Percentiles rank a stretch among this genome's conserved stretches.
These are phyloP conservation scores for Brachionus calyciflorus DNA, from an alignment of 1,140 invertebrate genomes.

Conservation along the genomic window DNA sequence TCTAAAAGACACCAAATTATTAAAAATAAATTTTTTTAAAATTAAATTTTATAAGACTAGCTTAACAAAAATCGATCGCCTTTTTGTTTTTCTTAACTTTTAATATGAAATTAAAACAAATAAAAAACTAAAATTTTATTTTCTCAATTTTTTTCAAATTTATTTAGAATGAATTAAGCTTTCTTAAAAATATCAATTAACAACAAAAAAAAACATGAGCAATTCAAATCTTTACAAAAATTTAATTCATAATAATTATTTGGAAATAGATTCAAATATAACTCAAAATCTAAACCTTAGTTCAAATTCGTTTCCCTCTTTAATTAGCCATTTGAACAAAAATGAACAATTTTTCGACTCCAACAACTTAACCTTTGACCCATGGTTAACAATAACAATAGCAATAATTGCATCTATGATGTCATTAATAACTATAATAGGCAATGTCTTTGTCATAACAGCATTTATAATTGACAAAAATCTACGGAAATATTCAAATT, in stretches of 20 bases:
- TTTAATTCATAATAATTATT: neutral
- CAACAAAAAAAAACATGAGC: neutral
- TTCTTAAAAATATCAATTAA: no score
- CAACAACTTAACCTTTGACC: neutral
- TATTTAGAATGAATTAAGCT: no score
- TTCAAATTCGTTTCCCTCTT: neutral
- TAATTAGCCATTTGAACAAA: neutral
- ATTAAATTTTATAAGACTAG: no score
- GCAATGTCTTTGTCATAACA: slow-evolving; percentile 52
- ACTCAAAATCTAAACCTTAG: neutral
- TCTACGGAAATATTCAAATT: slow-evolving; percentile 52
- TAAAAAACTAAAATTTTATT: no score
- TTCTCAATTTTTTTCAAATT: no score
- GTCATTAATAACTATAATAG: slow-evolving; percentile 48
- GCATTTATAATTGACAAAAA: slow-evolving; percentile 51
- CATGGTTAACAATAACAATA: slow-evolving; percentile 46
- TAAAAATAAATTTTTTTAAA: no score
- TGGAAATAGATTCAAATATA: neutral
- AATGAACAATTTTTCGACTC: neutral
- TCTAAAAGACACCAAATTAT: no score
- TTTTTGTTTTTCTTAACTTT: no score
- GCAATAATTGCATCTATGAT: slow-evolving; percentile 38
- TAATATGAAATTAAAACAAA: no score
- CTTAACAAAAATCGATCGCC: no score
- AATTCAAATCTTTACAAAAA: neutral